phyloP scores from a whole-genome alignment of 2,888 invertebrate genomes.

The Brassicogethes aeneus region DNA sequence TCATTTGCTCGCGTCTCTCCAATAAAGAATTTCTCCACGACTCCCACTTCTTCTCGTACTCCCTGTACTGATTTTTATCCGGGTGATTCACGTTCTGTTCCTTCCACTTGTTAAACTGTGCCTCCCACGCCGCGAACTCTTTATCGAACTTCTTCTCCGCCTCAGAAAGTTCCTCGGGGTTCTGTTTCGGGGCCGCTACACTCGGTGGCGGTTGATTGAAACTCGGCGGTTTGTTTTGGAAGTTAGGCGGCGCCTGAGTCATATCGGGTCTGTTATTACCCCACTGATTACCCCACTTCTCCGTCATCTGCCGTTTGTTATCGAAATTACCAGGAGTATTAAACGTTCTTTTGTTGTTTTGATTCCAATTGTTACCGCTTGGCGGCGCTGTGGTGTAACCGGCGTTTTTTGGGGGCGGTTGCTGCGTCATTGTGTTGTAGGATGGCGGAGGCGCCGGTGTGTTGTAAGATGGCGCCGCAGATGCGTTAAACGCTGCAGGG shows the following conservation, averaged over 20 bases:
- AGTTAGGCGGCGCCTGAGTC: not conserved
- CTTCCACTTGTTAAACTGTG: constrained; percentile 87
- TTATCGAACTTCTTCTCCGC: constrained; percentile 81
- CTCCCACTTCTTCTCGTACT: constrained; percentile 85
- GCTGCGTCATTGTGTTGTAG: constrained; percentile 18
- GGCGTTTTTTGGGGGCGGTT: constrained; percentile 8
- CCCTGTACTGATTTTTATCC: constrained; percentile 74
- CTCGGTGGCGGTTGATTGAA: constrained; percentile 6
- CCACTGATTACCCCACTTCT: constrained; percentile 6
- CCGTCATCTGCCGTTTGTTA: constrained; percentile 13
- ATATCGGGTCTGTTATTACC: constrained; percentile 1
- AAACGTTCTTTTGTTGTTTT: constrained; percentile 13
- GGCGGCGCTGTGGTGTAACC: constrained; percentile 12
- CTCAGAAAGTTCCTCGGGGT: constrained; percentile 42
- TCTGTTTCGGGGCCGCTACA: too few species aligned
- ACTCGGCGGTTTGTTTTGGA: not conserved
- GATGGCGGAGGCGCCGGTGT: constrained; percentile 21
- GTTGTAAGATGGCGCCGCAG: constrained; percentile 10
- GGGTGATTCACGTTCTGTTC: constrained; percentile 86
- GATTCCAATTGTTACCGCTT: constrained; percentile 3
- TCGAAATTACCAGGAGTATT: constrained; percentile 9
- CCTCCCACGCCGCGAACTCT: constrained; percentile 86
- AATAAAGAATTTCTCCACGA: constrained; percentile 70
- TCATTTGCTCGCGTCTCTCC: constrained; percentile 75
- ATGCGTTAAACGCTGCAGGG: constrained; percentile 13